Evolutionary conservation across 1,140 invertebrate genomes (phyloP), one percentile per base, ranked within the genome.

Genomic region (Acromyrmex charruanus): DNA sequence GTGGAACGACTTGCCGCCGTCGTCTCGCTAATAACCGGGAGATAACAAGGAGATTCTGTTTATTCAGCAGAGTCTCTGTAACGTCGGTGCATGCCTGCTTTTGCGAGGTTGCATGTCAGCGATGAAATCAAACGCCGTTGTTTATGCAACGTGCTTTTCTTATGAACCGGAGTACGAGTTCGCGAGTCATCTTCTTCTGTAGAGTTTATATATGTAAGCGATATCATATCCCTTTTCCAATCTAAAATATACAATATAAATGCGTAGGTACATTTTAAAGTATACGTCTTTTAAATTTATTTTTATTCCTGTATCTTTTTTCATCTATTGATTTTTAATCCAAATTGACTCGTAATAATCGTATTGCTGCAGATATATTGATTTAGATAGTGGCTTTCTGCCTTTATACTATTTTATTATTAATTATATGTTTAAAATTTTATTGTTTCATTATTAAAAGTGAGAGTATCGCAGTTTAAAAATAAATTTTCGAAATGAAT

Each of bases 11-110:
- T 63, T 16, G 28, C 39, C 39, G 69, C 25, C 68, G 18, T 18
- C 28, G 39, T 82, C 80, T 74, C 80, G 55, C 69, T 84, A 84
- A 84, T 84, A 84, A 84, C 80, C 69, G 69, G 39, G 69, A 75
- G 55, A 51, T 74, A 75, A 74, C 69, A 61, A 84, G 69, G 39
- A 84, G 80, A 75, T 84, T 84, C 55, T 74, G 80, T 84, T 84
- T 84, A 84, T 84, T 84, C 69, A 75, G 55, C 69, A 3, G 9
- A 74, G 21, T 82, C 68, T 16, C 68, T 49, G 14, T 12, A 35
- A 61, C 55, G 28, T 61, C n/a, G 28, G 35, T n/a, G 28, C 55
- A 44, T 16, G 53, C 39, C n/a, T n/a, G 63, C 39, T 74, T 74
- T 55, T 74, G 68, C 39, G 35, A 59, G 39, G 10, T 61, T 51